Percentiles rank a stretch among this genome's conserved stretches.
These are phyloP conservation scores for Tamandua tetradactyla DNA, from an alignment of 2,797 vertebrate genomes.

Conservation along the genomic window DNA sequence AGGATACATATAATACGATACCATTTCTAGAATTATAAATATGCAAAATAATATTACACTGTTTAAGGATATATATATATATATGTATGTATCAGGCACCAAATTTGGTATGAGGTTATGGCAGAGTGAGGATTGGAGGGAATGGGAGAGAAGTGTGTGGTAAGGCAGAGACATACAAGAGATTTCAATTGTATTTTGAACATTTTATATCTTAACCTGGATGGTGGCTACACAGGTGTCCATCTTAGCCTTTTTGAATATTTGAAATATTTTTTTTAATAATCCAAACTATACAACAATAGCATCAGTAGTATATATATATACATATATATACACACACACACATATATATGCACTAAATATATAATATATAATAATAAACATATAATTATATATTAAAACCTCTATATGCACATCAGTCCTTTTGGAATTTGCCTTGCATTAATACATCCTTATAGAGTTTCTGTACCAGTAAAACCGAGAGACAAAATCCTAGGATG, in stretches of 20 bases:
- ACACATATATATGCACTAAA: no score
- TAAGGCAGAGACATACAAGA: neutral
- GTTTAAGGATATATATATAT: neutral
- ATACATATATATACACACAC: no score
- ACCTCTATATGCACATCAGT: neutral
- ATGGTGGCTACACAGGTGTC: neutral
- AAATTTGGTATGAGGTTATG: neutral
- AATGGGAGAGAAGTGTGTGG: neutral
- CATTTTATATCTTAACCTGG: neutral
- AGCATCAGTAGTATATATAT: neutral
- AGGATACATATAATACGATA: neutral
- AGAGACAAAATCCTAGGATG: neutral
- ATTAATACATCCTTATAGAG: neutral
- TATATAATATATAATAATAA: no score
- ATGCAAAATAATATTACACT: neutral
- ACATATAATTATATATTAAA: no score
- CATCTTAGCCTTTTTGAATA: neutral
- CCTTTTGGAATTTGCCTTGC: neutral
- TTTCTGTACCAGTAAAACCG: neutral
- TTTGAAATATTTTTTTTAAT: neutral
- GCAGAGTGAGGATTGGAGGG: neutral
- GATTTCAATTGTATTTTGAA: neutral
- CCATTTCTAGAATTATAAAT: neutral
- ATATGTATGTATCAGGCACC: neutral
- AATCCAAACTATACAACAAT: neutral